Evolutionary conservation across 2,797 vertebrate genomes (phyloP), one percentile per base, ranked within the genome.

Genomic region (Orestias chungarensis): DNA sequence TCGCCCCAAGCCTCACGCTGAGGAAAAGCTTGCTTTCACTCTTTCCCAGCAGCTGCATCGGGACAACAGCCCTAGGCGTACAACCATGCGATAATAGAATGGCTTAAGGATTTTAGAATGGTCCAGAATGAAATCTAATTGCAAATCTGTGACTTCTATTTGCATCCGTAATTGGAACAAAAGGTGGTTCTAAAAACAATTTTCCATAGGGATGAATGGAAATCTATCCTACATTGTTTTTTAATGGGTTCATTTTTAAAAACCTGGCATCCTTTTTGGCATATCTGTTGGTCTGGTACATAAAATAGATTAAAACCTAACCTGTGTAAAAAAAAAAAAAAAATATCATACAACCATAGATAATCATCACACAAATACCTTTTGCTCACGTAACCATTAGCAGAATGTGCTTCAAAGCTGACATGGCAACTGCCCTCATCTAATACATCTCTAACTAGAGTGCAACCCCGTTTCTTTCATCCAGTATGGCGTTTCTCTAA

Each of bases 401-500:
- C 59, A 74, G 72, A 70, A 64, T 64, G 64, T 64, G 50, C 62
- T 70, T 78, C 57, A 80, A 77, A 82, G 71, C 66, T 79, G 70
- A 78, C 62, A 50, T 82, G 47, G 61, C 71, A 79, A 65, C 78
- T 49, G 54, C 46, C n/a, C 12, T 68, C 68, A 59, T 81, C 66
- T 54, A 47, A 71, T 68, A 71, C 55, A 83, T 66, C 68, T 65
- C 35, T 80, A 74, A 84, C 71, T 79, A 74, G 49, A 25, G 43
- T 44, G 27, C 54, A 74, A 75, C 65, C 66, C 70, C 75, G 69
- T 74, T 82, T 78, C 62, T 54, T 70, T 74, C 50, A 52, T 87
- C 83, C 64, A 61, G 40, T 29, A 3, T 79, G 76, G 50, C 70
- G 72, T 86, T 85, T 84, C 69, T 89, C 68, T 85, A 71, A 79